Evolutionary conservation across 2,113 vertebrate species (phyloP).

Genomic region (Pontoporia blainvillei): DNA sequence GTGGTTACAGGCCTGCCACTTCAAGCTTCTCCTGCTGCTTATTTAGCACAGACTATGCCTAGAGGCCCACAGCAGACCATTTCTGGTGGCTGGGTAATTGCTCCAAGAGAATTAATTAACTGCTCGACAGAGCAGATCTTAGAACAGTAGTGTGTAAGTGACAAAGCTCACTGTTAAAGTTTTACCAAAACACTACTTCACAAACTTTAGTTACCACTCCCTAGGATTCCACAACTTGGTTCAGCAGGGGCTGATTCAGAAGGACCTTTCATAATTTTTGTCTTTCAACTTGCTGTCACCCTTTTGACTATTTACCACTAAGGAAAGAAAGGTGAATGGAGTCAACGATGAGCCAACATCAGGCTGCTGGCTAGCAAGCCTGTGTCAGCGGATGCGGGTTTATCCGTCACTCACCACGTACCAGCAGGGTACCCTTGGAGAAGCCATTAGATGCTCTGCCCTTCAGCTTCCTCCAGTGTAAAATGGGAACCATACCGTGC

Average conservation of each 20-base stretch:
- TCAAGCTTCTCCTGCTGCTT: constrained; percentile 41
- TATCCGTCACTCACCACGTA: not conserved
- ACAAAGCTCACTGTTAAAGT: constrained; percentile 41
- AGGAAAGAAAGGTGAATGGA: not conserved
- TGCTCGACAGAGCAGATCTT: not conserved
- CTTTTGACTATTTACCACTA: not conserved
- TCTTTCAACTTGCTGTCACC: not conserved
- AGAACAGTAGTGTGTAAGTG: not conserved
- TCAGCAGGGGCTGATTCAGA: not conserved
- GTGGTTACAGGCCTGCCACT: constrained; percentile 25
- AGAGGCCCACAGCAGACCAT: constrained; percentile 11
- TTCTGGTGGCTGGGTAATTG: constrained; percentile 50
- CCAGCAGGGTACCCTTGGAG: not conserved
- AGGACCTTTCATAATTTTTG: not conserved
- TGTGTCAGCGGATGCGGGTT: not conserved
- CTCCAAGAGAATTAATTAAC: constrained; percentile 69
- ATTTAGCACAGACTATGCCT: constrained; percentile 18
- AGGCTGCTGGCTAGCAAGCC: not conserved
- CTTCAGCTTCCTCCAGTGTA: not conserved
- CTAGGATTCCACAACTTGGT: not conserved
- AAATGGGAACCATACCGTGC: not conserved
- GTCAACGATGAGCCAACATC: not conserved
- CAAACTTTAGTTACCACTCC: not conserved
- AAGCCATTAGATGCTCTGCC: not conserved
- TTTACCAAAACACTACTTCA: constrained; percentile 39